These are phyloP conservation scores for Ladona fulva DNA, from an alignment of 1,140 invertebrate species.

Conservation along the genomic window DNA sequence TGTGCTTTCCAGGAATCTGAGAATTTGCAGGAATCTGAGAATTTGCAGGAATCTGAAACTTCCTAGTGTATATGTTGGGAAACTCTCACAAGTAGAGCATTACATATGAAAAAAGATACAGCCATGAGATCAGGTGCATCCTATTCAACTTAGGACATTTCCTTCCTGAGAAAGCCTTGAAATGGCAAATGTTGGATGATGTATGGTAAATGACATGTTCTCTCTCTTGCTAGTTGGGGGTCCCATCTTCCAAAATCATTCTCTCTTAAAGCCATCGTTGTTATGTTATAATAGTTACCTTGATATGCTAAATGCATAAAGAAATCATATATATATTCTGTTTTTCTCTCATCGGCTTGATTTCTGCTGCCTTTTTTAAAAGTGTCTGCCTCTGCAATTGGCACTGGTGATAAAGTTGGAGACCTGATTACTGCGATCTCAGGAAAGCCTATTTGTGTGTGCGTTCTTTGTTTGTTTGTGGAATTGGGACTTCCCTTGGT, in stretches of 20 bases:
- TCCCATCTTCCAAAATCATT: background rate
- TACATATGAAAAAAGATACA: background rate
- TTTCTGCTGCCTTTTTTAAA: background rate
- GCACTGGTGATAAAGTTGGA: background rate
- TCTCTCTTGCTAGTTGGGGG: background rate
- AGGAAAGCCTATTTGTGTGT: background rate
- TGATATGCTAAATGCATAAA: background rate
- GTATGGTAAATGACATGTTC: background rate
- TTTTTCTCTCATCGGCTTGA: background rate
- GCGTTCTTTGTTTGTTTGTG: background rate
- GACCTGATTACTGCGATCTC: background rate
- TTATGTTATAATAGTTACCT: background rate
- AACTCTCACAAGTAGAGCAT: background rate
- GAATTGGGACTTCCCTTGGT: background rate
- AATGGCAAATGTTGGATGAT: background rate
- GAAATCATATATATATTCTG: background rate
- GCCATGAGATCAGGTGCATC: background rate
- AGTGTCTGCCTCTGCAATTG: background rate
- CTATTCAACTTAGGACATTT: background rate
- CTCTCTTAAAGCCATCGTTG: background rate
- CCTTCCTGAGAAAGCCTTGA: background rate
- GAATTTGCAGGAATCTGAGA: background rate
- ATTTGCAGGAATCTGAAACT: background rate
- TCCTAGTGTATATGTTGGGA: conserved; percentile 9
- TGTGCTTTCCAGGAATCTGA: conserved; percentile 1